These are phyloP conservation scores for Empis stercorea DNA, from an alignment of 2,888 invertebrate species.

Conservation along the genomic window DNA sequence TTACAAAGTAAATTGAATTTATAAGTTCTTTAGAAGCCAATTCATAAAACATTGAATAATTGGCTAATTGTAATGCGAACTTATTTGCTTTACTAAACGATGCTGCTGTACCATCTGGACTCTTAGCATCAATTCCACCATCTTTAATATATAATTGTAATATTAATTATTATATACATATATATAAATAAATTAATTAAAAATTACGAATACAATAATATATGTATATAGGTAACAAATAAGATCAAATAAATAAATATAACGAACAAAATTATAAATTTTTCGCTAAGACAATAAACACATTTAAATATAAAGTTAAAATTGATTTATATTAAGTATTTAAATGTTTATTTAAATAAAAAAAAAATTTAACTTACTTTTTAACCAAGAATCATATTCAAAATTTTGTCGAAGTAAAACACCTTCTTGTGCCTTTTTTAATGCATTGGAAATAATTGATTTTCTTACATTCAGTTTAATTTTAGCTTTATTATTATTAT, in stretches of 20 bases:
- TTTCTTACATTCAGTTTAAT: background rate
- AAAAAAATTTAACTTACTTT: slow-evolving; percentile 39
- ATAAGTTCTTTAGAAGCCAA: slow-evolving; percentile 77
- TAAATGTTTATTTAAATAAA: background rate
- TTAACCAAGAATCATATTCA: slow-evolving; percentile 70
- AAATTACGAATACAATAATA: too few relatives aligned
- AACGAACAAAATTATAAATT: too few relatives aligned
- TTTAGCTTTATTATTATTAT: too few relatives aligned
- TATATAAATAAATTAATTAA: too few relatives aligned
- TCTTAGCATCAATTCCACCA: slow-evolving; percentile 73
- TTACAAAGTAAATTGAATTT: slow-evolving; percentile 40
- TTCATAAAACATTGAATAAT: slow-evolving; percentile 74
- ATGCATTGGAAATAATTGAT: slow-evolving; percentile 47
- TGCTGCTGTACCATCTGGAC: slow-evolving; percentile 74
- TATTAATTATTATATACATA: too few relatives aligned
- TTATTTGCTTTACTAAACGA: slow-evolving; percentile 83
- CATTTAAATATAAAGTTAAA: too few relatives aligned
- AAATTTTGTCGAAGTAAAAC: slow-evolving; percentile 60
- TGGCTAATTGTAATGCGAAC: slow-evolving; percentile 69
- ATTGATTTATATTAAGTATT: background rate
- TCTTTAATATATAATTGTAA: too few relatives aligned
- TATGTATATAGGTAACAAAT: too few relatives aligned
- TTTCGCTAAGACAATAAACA: too few relatives aligned
- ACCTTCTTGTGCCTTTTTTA: slow-evolving; percentile 67
- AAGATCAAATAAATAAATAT: too few relatives aligned